Evolutionary conservation across 2,888 invertebrate species (phyloP).

Genomic region (Sepioteuthis lessoniana): DNA sequence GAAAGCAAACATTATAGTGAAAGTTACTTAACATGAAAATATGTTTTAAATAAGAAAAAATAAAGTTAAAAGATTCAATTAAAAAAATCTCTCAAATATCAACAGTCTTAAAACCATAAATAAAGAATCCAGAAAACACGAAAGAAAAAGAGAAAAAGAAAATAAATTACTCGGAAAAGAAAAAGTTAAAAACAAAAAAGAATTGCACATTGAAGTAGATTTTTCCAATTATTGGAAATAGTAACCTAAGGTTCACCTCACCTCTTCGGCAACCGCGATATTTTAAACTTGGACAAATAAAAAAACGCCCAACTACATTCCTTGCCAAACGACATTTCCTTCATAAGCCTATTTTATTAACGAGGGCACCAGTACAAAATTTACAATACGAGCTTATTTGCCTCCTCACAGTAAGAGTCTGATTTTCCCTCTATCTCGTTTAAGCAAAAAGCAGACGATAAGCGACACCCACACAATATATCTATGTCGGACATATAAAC

Average conservation of each 20-base stretch:
- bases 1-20: too few species aligned
- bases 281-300: conserved; percentile 10
- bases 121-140: not conserved
- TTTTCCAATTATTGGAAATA: not conserved
- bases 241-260: not conserved
- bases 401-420: not conserved
- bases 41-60: too few species aligned
- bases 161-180: not conserved
- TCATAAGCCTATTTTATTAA: not conserved
- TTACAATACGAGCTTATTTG: not conserved
- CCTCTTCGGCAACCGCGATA: not conserved
- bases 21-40: too few species aligned
- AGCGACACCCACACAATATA: not conserved
- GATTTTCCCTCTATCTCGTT: not conserved
- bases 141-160: not conserved
- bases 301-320: not conserved
- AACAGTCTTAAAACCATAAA: too few species aligned
- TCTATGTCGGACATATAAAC: too few species aligned
- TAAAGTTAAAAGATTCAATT: too few species aligned
- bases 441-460: not conserved
- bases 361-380: not conserved
- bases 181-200: not conserved
- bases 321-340: not conserved
- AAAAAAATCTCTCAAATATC: too few species aligned
- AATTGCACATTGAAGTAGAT: not conserved